A percentile compares a stretch with the other conserved stretches of the same genome.
Evolutionary conservation across 2,888 invertebrate species (phyloP).

Genomic region (Melikaiella ostensackeni): DNA sequence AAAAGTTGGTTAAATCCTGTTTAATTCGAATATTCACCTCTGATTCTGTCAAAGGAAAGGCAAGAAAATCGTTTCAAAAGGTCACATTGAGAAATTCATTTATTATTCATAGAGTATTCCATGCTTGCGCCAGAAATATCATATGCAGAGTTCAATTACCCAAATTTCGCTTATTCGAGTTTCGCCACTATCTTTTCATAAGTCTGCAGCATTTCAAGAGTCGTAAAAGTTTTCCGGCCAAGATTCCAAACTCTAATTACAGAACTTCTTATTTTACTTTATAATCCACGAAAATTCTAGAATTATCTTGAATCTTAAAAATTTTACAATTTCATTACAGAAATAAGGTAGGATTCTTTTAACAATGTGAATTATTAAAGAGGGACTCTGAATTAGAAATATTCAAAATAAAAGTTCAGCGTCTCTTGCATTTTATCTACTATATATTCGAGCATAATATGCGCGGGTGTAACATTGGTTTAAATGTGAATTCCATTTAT

Average conservation of each 20-base stretch:
- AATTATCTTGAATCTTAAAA: not conserved
- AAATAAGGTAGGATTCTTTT: no score
- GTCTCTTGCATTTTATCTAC: no score
- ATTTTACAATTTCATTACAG: not conserved
- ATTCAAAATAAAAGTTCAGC: no score
- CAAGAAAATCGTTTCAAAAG: not conserved
- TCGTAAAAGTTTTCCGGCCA: constrained; percentile 19
- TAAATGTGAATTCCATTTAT: no score
- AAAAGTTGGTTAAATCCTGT: not conserved
- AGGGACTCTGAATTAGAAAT: no score
- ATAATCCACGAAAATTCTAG: not conserved
- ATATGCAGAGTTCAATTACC: constrained; percentile 24
- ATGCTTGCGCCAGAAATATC: not conserved
- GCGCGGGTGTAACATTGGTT: no score
- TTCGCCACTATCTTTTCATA: constrained; percentile 19
- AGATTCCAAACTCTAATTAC: constrained; percentile 14
- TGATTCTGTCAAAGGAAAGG: not conserved
- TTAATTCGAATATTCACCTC: not conserved
- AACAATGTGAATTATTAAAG: no score
- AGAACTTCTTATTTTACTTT: constrained; percentile 20
- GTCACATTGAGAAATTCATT: not conserved
- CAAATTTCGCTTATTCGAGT: constrained; percentile 23
- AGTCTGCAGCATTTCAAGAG: constrained; percentile 6
- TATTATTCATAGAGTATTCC: constrained; percentile 24
- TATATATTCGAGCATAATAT: no score